Percentiles rank a stretch among this genome's conserved stretches.
These are phyloP conservation scores for Drosophila anomelani DNA, from an alignment of 2,888 invertebrate species.

Conservation along the genomic window DNA sequence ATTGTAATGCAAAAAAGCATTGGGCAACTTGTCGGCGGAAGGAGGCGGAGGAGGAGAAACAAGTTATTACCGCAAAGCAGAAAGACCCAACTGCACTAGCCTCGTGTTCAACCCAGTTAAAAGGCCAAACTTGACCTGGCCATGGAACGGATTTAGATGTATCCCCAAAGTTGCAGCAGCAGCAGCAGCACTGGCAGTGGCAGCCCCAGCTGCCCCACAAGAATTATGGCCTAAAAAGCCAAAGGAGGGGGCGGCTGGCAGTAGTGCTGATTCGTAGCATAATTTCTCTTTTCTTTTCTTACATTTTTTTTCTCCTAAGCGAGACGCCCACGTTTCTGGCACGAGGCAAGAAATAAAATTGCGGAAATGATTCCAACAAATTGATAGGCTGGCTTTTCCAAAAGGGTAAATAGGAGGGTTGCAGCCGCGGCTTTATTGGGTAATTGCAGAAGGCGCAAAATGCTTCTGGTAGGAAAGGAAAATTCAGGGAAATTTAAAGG, in stretches of 20 bases:
- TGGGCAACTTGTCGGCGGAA: conserved; percentile 61
- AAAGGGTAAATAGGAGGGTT: conserved; percentile 23
- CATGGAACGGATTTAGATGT: conserved; percentile 75
- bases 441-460: conserved; percentile 34
- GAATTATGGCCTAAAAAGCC: conserved; percentile 64
- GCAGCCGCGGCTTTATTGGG: conserved; percentile 31
- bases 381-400: conserved; percentile 75
- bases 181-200: conserved; percentile 18
- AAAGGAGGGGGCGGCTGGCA: conserved; percentile 2
- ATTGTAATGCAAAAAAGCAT: conserved; percentile 81
- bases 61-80: conserved; percentile 69
- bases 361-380: conserved; percentile 82
- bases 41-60: conserved; percentile 50
- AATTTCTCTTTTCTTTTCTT: conserved; percentile 41
- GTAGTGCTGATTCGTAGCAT: conserved; percentile 23
- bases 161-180: conserved; percentile 50
- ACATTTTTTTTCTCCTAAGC: neutral
- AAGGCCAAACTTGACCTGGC: conserved; percentile 79
- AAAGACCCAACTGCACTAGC: conserved; percentile 48
- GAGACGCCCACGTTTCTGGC: conserved; percentile 72
- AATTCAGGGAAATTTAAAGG: neutral
- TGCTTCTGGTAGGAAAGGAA: conserved; percentile 23
- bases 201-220: conserved; percentile 53
- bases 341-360: conserved; percentile 74
- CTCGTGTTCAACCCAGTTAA: conserved; percentile 79